phyloP scores from a whole-genome alignment of 2,113 vertebrate genomes.

The Gopherus evgoodei region DNA sequence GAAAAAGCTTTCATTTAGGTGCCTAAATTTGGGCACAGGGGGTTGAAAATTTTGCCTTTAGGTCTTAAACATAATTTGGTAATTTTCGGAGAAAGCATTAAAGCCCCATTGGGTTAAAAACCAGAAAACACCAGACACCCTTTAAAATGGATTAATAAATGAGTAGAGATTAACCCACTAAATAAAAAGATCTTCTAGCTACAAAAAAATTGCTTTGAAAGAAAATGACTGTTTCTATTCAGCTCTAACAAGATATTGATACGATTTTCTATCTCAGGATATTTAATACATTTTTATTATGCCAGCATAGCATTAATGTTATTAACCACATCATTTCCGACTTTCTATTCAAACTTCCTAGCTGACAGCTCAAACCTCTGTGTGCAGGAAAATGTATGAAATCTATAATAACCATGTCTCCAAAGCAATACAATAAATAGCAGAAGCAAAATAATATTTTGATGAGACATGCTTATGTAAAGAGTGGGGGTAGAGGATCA shows the following conservation, averaged over 20 bases:
- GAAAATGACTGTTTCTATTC: slow-evolving; percentile 30
- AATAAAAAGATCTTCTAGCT: neutral
- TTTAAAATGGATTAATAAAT: neutral
- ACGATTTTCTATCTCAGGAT: slow-evolving; percentile 14
- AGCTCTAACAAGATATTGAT: slow-evolving; percentile 10
- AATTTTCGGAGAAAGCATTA: neutral
- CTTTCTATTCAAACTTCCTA: slow-evolving; percentile 36
- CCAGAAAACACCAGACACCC: neutral
- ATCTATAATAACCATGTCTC: slow-evolving; percentile 61
- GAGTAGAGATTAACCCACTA: neutral
- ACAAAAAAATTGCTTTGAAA: slow-evolving; percentile 33
- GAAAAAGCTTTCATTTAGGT: neutral
- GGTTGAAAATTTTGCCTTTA: neutral
- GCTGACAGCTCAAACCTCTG: slow-evolving; percentile 46
- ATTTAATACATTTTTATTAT: slow-evolving; percentile 26
- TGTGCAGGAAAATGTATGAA: slow-evolving; percentile 61
- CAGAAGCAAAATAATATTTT: slow-evolving; percentile 60
- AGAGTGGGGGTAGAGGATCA: slow-evolving; percentile 56
- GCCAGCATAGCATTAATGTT: slow-evolving; percentile 25
- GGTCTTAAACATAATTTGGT: neutral
- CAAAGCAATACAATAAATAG: slow-evolving; percentile 65
- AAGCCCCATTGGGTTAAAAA: neutral
- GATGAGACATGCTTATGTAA: slow-evolving; percentile 57
- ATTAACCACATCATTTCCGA: slow-evolving; percentile 44
- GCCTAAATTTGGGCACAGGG: neutral